Evolutionary conservation across 2,113 vertebrate genomes (phyloP), one percentile per base, ranked within the genome.

Genomic region (Mesitornis unicolor): DNA sequence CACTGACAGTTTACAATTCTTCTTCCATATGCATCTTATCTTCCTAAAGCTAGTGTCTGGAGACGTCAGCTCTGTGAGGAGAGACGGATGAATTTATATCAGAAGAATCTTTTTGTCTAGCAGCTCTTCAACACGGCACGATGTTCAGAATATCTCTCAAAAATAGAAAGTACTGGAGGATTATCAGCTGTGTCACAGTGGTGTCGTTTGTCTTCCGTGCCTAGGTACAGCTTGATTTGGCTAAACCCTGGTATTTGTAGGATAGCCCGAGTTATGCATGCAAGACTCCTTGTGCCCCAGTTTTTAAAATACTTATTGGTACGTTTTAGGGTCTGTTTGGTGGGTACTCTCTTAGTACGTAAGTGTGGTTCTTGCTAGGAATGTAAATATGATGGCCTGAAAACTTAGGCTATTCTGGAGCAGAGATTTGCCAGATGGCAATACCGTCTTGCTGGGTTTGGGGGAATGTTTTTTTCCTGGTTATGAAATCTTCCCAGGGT

Each of bases 71-170:
- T 71, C 60, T 75, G 45, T 65, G 73, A 89, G 69, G 56, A 94
- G 84, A 94, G 70, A 53, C 65, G 75, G 84, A 71, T 89, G 77
- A 75, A 89, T 84, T 81, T 78, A 5, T 75, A 76, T 88, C 73
- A 87, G 84, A 63, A 59, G 43, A 50, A 91, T 82, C 80, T 87
- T 84, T 87, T 61, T 84, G 87, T 91, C 91, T 94, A 87, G 89
- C 78, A 96, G 74, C 29, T 85, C 61, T 91, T 91, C 70, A 82
- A 17, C 48, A n/a, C 2, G 1, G 60, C 1, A 0, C 1, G 0
- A 43, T 56, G 47, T 61, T 82, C 50, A 69, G 53, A 40, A 12
- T 75, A 19, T 68, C 74, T 88, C 53, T 75, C 81, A 76, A 85
- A 94, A 94, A 85, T 57, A 94, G 85, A 70, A 92, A 60, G 77